Percentiles rank a stretch among this genome's conserved stretches.
phyloP scores from a whole-genome alignment of 2,888 invertebrate species.

The Ligdia adustata region DNA sequence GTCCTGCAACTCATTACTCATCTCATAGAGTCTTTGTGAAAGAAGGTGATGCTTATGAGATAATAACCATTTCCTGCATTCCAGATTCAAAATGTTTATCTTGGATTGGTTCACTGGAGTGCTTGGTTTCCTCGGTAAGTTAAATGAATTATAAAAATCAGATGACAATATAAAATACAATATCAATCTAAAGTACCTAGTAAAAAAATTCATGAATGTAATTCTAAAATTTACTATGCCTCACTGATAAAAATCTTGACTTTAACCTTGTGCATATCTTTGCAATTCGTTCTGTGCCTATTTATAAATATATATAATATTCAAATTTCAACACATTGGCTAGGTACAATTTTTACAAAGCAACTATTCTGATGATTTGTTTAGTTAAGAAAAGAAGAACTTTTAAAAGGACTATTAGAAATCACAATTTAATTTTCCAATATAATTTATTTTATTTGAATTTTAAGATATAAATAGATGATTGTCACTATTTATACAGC shows the following conservation, averaged over 20 bases:
- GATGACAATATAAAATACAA: neutral
- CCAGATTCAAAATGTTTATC: slow-evolving; percentile 92
- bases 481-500: too few species aligned
- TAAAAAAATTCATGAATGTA: neutral
- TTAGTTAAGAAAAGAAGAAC: too few species aligned
- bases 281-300: too few species aligned
- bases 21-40: slow-evolving; percentile 62
- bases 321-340: too few species aligned
- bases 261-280: slow-evolving; percentile 18
- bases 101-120: slow-evolving; percentile 98
- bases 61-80: slow-evolving; percentile 57
- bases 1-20: slow-evolving; percentile 72
- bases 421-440: too few species aligned
- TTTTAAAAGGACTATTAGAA: too few species aligned
- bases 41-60: slow-evolving; percentile 39
- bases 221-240: neutral
- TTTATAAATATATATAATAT: too few species aligned
- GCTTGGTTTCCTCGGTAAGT: slow-evolving; percentile 95
- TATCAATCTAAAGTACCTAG: neutral
- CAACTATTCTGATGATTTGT: too few species aligned
- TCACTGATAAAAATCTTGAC: slow-evolving; percentile 11
- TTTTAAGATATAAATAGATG: too few species aligned
- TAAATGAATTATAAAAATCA: slow-evolving; percentile 23
- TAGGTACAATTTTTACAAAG: too few species aligned
- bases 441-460: too few species aligned